Percentiles rank a stretch among this genome's conserved stretches.
Conservation (phyloP, 2,888 invertebrate genomes). For the Dione juno region DNA sequence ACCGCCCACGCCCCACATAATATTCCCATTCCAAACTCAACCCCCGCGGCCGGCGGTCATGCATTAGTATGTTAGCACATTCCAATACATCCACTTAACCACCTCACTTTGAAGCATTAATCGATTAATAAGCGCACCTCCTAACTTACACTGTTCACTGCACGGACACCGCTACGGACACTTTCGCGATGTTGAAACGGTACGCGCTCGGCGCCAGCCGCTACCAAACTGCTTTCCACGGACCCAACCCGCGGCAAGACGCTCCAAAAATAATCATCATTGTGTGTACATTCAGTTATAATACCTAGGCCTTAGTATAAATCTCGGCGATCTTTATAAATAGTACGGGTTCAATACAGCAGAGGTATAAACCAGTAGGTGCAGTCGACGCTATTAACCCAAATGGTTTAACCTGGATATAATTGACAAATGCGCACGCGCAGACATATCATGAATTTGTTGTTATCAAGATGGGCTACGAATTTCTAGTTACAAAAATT, state of each 20-base stretch:
- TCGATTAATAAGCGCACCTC: conserved; percentile 69
- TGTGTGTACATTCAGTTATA: conserved; percentile 77
- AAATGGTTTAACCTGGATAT: conserved; percentile 52
- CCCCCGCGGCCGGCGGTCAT: conserved; percentile 59
- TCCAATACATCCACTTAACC: conserved; percentile 59
- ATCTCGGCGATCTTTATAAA: conserved; percentile 70
- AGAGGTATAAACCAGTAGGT: conserved; percentile 51
- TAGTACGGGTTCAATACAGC: conserved; percentile 52
- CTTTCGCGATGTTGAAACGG: conserved; percentile 56
- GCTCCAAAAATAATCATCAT: conserved; percentile 77
- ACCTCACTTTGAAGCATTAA: conserved; percentile 67
- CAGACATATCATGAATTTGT: conserved; percentile 25
- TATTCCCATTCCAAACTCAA: conserved; percentile 51
- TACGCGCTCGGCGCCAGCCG: conserved; percentile 66
- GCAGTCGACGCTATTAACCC: conserved; percentile 57
- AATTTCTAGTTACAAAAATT: conserved; percentile 13
- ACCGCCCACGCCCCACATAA: conserved; percentile 61
- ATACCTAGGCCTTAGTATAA: conserved; percentile 71
- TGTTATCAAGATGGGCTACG: conserved; percentile 32
- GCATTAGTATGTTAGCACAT: conserved; percentile 80
- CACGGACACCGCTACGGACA: conserved; percentile 55
- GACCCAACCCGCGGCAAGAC: conserved; percentile 61
- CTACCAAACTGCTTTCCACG: conserved; percentile 62
- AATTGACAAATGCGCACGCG: conserved; percentile 43
- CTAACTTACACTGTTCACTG: conserved; percentile 53